Evolutionary conservation across 92 coral and sea anemone genomes (phyloP).

Genomic region (Siderastrea radians): DNA sequence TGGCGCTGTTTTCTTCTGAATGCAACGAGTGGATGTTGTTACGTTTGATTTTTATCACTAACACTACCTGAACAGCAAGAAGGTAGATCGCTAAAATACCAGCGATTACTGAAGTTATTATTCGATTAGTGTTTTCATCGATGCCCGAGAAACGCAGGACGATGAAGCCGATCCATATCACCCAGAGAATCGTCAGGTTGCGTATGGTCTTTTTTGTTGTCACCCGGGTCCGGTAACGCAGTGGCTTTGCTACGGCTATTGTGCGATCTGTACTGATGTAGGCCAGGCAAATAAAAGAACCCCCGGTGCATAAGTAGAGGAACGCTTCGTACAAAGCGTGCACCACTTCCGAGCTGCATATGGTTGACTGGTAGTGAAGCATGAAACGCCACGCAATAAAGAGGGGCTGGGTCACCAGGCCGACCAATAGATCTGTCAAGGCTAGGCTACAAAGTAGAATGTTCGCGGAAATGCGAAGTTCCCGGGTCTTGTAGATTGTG

Average conservation of each 20-base stretch:
- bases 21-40: slow-evolving; percentile 53
- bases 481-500: slow-evolving; percentile 28
- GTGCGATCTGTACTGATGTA: slow-evolving; percentile 63
- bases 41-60: slow-evolving; percentile 52
- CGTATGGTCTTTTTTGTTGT: slow-evolving; percentile 10
- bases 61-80: slow-evolving; percentile 37
- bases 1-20: slow-evolving; percentile 40
- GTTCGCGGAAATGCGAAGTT: slow-evolving; percentile 65
- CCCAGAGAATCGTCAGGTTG: slow-evolving; percentile 44
- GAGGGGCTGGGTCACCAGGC: slow-evolving; percentile 62
- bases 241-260: slow-evolving; percentile 60
- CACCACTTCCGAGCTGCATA: slow-evolving; percentile 46
- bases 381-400: slow-evolving; percentile 67
- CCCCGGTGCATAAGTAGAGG: slow-evolving; percentile 65
- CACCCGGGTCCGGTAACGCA: slow-evolving; percentile 38
- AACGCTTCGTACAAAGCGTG: slow-evolving; percentile 63
- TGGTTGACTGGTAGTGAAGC: slow-evolving; percentile 54
- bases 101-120: slow-evolving; percentile 52
- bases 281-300: slow-evolving; percentile 49
- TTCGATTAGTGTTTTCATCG: slow-evolving; percentile 45
- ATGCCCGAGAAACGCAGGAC: slow-evolving; percentile 55
- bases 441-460: slow-evolving; percentile 63
- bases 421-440: slow-evolving; percentile 62
- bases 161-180: slow-evolving; percentile 50
- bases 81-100: slow-evolving; percentile 38